These are phyloP conservation scores for Temnothorax nylanderi DNA, from an alignment of 1,140 invertebrate genomes.

Conservation along the genomic window DNA sequence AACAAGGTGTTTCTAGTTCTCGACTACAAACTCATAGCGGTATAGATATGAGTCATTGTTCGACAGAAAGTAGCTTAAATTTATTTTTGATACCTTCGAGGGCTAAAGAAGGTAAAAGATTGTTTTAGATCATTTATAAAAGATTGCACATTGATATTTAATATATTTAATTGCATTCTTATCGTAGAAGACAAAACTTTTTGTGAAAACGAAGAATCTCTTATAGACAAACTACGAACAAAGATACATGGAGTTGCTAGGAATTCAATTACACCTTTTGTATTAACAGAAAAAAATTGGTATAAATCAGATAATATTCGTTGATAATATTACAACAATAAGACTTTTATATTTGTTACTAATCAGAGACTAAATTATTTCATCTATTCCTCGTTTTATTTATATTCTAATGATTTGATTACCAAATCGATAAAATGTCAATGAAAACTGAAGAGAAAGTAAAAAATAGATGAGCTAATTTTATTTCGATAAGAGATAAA, in stretches of 20 bases:
- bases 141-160: slow-evolving; percentile 14
- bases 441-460: neutral
- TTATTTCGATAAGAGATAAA: neutral
- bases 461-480: neutral
- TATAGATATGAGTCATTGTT: slow-evolving; percentile 87
- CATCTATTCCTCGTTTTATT: neutral
- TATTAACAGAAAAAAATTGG: slow-evolving; percentile 91
- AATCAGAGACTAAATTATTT: neutral
- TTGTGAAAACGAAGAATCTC: slow-evolving; percentile 88
- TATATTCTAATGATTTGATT: neutral
- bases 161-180: slow-evolving; percentile 27
- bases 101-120: slow-evolving; percentile 86
- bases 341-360: neutral
- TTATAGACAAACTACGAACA: slow-evolving; percentile 89
- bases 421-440: neutral
- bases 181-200: slow-evolving; percentile 87
- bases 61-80: slow-evolving; percentile 88
- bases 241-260: slow-evolving; percentile 90
- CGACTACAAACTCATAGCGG: slow-evolving; percentile 90
- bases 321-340: neutral
- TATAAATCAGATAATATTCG: slow-evolving; percentile 73
- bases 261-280: slow-evolving; percentile 88
- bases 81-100: slow-evolving; percentile 90
- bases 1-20: slow-evolving; percentile 89
- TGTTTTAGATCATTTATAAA: slow-evolving; percentile 16